phyloP scores from a whole-genome alignment of 2,113 vertebrate species.

The Stegostoma tigrinum region DNA sequence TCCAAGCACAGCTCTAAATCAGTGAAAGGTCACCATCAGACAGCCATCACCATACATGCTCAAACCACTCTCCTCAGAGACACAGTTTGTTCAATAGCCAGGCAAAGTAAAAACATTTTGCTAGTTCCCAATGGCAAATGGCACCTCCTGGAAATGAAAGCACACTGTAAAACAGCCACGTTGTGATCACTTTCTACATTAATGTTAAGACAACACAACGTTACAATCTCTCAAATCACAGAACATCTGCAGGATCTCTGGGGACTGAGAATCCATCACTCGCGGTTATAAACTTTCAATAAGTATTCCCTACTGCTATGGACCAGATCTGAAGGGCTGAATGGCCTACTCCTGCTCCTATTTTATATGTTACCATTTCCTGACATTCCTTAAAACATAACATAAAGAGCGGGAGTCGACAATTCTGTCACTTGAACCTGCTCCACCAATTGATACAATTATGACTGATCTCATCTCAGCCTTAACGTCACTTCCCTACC shows the following conservation, averaged over 20 bases:
- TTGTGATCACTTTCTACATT: not conserved
- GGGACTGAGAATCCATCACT: not conserved
- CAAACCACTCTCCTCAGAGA: not conserved
- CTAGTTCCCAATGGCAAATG: not conserved
- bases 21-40: not conserved
- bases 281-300: not conserved
- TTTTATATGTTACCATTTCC: not conserved
- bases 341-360: no score
- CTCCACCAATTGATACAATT: no score
- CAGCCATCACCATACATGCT: not conserved
- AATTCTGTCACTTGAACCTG: no score
- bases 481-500: no score
- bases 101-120: not conserved
- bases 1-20: not conserved
- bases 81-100: not conserved
- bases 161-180: not conserved
- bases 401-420: no score
- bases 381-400: not conserved
- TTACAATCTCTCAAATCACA: not conserved
- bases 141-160: not conserved
- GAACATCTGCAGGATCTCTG: not conserved
- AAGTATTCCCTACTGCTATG: no score
- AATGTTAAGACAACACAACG: not conserved
- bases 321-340: no score
- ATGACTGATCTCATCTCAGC: no score